Evolutionary conservation across 2,797 vertebrate genomes (phyloP), one percentile per base, ranked within the genome.

Genomic region (Merluccius polli): DNA sequence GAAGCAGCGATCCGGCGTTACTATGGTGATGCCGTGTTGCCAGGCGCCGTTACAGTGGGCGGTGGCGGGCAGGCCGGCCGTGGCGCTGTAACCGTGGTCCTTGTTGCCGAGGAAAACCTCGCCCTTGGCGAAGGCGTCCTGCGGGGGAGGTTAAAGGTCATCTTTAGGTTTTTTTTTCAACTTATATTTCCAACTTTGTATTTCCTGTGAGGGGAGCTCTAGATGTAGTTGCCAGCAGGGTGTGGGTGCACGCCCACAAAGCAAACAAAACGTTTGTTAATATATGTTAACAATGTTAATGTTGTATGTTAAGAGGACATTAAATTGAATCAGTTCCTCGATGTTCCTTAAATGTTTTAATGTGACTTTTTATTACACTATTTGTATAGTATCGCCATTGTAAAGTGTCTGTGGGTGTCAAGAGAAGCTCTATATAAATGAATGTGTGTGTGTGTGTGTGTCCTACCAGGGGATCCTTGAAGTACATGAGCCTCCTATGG

Each of bases 91-190:
- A 88, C 95, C 95, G 81, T 96, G 96, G 77, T 99, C 97, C 78
- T 96, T 96, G 82, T 96, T 98, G 83, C 98, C 98, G 0, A 99
- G 98, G 88, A 99, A 99, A 73, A 99, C 98, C 81, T 99, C 98
- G 1, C 98, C 98, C 0, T 96, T 91, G 44, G 98, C 96, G 1
- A 95, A 99, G 52, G 98, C 97, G 0, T 99, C 98, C 98, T 99
- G 86, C 0, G 79, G 33, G 16, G 29, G 77, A 71, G 12, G 59
- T 65, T 12, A 27, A 65, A 65, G 59, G 59, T 65, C 24, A 65
- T 5, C 21, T 68, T 30, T 7, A 30, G 59, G n/a, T n/a, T n/a
- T n/a, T 67, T 21, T 67, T 24, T 65, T 52, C n/a, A n/a, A n/a
- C n/a, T n/a, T n/a, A n/a, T n/a, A n/a, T n/a, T n/a, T n/a, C n/a